Evolutionary conservation across 2,888 invertebrate species (phyloP).

Genomic region (Priocnemis perturbator): DNA sequence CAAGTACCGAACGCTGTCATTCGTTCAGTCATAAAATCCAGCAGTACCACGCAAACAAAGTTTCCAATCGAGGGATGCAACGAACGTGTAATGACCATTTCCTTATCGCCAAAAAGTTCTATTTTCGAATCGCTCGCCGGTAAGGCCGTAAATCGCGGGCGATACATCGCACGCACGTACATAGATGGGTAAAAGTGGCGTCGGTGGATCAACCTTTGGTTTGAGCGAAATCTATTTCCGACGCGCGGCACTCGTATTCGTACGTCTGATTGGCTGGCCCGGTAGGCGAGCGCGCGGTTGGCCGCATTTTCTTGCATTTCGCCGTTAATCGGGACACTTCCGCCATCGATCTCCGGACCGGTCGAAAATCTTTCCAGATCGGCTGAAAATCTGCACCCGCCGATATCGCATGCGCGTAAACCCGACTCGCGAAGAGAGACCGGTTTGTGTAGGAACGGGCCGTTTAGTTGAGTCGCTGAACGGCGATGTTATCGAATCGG

Average conservation of each 20-base stretch:
- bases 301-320: constrained; percentile 72
- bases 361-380: constrained; percentile 27
- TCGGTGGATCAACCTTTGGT: constrained; percentile 62
- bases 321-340: constrained; percentile 72
- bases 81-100: too few relatives aligned
- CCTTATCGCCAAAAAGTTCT: too few relatives aligned
- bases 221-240: constrained; percentile 72
- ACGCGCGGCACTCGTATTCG: constrained; percentile 63
- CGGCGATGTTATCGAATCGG: constrained; percentile 11
- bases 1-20: too few relatives aligned
- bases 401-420: neutral
- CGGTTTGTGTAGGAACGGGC: too few relatives aligned
- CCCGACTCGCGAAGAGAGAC: constrained; percentile 2
- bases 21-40: too few relatives aligned
- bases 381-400: neutral
- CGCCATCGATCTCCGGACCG: constrained; percentile 58
- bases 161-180: neutral
- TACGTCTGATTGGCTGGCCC: constrained; percentile 67
- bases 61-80: too few relatives aligned
- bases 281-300: constrained; percentile 61
- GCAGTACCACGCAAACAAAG: too few relatives aligned
- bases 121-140: too few relatives aligned
- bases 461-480: too few relatives aligned
- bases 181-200: constrained; percentile 48
- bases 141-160: too few relatives aligned